phyloP scores from a whole-genome alignment of 1,140 invertebrate species.

The Calephelis virginiensis region DNA sequence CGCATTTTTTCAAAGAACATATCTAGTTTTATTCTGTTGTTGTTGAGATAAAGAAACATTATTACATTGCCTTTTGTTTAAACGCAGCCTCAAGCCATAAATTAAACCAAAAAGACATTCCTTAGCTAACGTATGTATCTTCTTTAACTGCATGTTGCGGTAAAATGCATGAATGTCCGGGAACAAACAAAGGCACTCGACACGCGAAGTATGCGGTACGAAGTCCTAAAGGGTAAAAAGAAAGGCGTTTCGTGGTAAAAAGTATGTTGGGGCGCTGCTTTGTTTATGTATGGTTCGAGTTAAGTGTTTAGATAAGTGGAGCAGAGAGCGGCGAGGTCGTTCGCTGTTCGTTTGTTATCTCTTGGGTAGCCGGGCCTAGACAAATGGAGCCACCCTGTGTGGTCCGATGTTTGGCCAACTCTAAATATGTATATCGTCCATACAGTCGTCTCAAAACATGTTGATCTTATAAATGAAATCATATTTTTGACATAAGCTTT shows the following conservation, averaged over 20 bases:
- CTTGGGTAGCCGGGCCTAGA: slow-evolving; percentile 53
- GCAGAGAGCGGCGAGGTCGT: slow-evolving; percentile 52
- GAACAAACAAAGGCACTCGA: slow-evolving; percentile 64
- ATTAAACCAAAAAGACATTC: slow-evolving; percentile 59
- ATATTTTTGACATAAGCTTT: too few species aligned
- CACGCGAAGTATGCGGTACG: slow-evolving; percentile 64
- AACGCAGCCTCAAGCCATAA: slow-evolving; percentile 42
- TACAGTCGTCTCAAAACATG: slow-evolving; percentile 34
- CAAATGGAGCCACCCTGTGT: slow-evolving; percentile 75
- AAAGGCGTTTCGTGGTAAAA: slow-evolving; percentile 72
- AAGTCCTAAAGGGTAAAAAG: slow-evolving; percentile 69
- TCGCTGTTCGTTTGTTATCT: slow-evolving; percentile 71
- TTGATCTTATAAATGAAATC: not conserved
- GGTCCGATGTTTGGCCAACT: slow-evolving; percentile 65
- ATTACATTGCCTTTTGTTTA: slow-evolving; percentile 16
- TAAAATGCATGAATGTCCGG: slow-evolving; percentile 69
- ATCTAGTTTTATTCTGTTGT: not conserved
- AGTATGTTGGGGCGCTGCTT: slow-evolving; percentile 69
- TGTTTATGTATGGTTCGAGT: slow-evolving; percentile 70
- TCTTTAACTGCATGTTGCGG: slow-evolving; percentile 61
- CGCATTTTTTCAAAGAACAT: not conserved
- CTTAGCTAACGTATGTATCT: slow-evolving; percentile 51
- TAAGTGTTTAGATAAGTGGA: slow-evolving; percentile 77
- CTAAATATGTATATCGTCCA: slow-evolving; percentile 42
- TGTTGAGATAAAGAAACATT: slow-evolving; percentile 9